Conservation (phyloP, 1,140 invertebrate species). For the Augochlora pura region DNA sequence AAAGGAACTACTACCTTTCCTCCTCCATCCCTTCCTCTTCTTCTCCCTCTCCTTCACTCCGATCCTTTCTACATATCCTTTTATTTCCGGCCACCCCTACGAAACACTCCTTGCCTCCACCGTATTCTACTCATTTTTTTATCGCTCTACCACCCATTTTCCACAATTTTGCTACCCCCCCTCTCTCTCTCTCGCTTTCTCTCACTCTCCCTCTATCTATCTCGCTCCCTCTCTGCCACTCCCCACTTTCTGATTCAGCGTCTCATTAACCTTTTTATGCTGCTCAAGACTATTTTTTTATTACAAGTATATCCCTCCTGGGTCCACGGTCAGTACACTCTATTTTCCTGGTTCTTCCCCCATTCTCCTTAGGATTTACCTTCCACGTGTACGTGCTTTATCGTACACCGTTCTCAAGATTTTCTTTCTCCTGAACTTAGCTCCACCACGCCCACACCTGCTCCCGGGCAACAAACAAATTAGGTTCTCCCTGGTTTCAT, state of each 20-base stretch:
- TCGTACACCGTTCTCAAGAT: too few species aligned
- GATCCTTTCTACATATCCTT: neutral
- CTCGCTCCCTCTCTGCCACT: neutral
- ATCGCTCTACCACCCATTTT: neutral
- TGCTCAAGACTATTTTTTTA: too few species aligned
- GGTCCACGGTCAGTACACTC: too few species aligned
- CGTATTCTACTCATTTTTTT: neutral
- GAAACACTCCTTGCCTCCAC: neutral
- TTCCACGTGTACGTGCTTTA: too few species aligned
- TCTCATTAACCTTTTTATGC: neutral
- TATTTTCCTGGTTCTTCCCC: too few species aligned
- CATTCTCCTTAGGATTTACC: too few species aligned
- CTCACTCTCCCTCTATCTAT: neutral
- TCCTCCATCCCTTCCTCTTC: neutral
- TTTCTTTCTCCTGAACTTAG: neutral
- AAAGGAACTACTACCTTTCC: constrained; percentile 61
- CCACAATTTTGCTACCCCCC: neutral
- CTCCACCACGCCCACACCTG: neutral
- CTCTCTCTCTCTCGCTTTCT: neutral
- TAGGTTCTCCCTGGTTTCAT: neutral
- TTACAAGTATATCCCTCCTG: too few species aligned
- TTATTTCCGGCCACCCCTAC: neutral
- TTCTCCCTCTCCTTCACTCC: constrained; percentile 17
- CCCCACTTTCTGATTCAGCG: neutral
- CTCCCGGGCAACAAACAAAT: neutral